Conservation (phyloP, 1,140 invertebrate species). For the Daktulosphaira vitifoliae region DNA sequence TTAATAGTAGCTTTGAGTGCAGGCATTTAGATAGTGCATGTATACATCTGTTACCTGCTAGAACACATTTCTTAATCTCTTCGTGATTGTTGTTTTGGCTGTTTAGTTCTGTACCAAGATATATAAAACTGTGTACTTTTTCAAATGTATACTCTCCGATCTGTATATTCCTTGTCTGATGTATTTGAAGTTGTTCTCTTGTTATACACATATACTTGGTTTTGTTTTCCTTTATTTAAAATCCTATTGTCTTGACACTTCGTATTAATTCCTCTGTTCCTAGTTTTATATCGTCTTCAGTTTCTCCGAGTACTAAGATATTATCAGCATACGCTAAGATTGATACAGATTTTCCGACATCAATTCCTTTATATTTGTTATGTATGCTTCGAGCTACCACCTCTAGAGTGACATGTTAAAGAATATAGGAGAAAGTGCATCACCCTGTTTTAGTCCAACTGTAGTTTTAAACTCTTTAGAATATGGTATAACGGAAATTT, state of each 20-base stretch:
- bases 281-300: background rate
- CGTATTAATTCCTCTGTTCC: background rate
- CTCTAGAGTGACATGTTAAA: background rate
- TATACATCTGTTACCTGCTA: background rate
- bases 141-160: background rate
- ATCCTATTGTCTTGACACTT: background rate
- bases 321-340: background rate
- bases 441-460: slow-evolving; percentile 4
- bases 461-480: slow-evolving; percentile 35
- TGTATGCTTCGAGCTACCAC: background rate
- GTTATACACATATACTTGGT: slow-evolving; percentile 13
- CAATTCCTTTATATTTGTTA: background rate
- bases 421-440: background rate
- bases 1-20: background rate
- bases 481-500: background rate
- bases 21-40: slow-evolving; percentile 4
- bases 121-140: background rate
- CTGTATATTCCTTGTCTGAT: background rate
- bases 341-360: background rate
- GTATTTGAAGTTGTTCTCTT: background rate
- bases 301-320: slow-evolving; percentile 2
- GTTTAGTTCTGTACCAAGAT: background rate
- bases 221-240: slow-evolving; percentile 1
- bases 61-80: background rate
- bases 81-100: background rate